Conservation (phyloP, 2,797 vertebrate species). For the Rhyacichthys aspro region DNA sequence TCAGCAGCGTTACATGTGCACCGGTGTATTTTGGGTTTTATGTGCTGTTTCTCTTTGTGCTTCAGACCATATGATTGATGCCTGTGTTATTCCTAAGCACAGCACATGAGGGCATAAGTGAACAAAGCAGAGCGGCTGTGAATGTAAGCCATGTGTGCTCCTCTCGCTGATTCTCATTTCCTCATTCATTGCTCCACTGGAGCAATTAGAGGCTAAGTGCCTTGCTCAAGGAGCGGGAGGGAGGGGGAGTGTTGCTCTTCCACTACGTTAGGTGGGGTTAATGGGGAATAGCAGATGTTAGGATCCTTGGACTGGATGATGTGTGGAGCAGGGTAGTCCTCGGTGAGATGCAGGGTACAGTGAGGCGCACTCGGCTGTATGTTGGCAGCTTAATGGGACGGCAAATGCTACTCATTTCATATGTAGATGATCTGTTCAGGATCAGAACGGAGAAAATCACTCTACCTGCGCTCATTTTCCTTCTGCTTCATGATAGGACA, state of each 20-base stretch:
- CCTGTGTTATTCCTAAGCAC: constrained; percentile 57
- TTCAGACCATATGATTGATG: constrained; percentile 52
- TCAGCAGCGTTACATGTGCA: constrained; percentile 23
- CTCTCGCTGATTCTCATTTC: constrained; percentile 39
- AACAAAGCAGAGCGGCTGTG: constrained; percentile 45
- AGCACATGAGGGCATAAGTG: constrained; percentile 58
- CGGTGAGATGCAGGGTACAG: constrained; percentile 11
- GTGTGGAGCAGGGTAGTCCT: constrained; percentile 21
- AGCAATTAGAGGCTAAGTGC: constrained; percentile 57
- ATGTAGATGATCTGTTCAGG: constrained; percentile 15
- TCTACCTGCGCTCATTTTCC: neutral
- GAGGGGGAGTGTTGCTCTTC: constrained; percentile 25
- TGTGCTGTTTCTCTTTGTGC: neutral
- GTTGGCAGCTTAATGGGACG: constrained; percentile 18
- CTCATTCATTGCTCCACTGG: constrained; percentile 53
- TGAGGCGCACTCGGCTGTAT: constrained; percentile 13
- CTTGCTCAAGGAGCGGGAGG: constrained; percentile 52
- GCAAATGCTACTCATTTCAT: constrained; percentile 19
- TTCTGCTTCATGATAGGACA: neutral
- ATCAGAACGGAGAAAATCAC: neutral
- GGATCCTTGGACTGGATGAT: constrained; percentile 41
- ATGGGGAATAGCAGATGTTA: constrained; percentile 55
- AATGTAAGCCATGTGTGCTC: neutral
- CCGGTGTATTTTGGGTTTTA: neutral
- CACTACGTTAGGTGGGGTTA: constrained; percentile 39